phyloP scores from a whole-genome alignment of 2,888 invertebrate genomes.

The Chymomyza amoena region DNA sequence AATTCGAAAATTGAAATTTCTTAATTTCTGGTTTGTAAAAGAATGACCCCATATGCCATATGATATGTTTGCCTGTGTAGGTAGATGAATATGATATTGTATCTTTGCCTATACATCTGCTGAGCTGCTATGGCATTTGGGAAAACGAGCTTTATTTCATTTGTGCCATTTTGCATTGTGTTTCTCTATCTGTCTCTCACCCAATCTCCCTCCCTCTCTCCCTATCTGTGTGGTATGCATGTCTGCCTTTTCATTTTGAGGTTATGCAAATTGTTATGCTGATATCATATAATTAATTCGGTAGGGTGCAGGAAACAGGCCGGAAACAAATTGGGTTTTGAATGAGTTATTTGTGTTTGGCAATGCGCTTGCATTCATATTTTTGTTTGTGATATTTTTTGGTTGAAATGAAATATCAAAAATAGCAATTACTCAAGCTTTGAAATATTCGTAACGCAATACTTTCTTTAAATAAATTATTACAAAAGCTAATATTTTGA shows the following conservation, averaged over 20 bases:
- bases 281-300: constrained; percentile 72
- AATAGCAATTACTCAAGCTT: background rate
- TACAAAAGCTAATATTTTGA: background rate
- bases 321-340: constrained; percentile 71
- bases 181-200: background rate
- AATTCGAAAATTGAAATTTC: too few relatives aligned
- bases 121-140: constrained; percentile 71
- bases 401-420: background rate
- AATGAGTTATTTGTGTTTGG: constrained; percentile 68
- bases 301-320: constrained; percentile 60
- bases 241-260: constrained; percentile 68
- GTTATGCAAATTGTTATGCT: constrained; percentile 73
- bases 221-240: constrained; percentile 21
- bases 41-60: background rate
- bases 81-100: constrained; percentile 44
- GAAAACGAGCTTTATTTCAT: constrained; percentile 65
- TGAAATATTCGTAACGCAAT: background rate
- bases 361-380: background rate
- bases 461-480: background rate
- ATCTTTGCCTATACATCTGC: constrained; percentile 65
- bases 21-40: too few relatives aligned
- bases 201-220: background rate
- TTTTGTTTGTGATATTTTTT: background rate
- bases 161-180: constrained; percentile 32
- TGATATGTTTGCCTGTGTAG: constrained; percentile 30